These are phyloP conservation scores for Aculops lycopersici DNA, from an alignment of 1,140 invertebrate species.

Conservation along the genomic window DNA sequence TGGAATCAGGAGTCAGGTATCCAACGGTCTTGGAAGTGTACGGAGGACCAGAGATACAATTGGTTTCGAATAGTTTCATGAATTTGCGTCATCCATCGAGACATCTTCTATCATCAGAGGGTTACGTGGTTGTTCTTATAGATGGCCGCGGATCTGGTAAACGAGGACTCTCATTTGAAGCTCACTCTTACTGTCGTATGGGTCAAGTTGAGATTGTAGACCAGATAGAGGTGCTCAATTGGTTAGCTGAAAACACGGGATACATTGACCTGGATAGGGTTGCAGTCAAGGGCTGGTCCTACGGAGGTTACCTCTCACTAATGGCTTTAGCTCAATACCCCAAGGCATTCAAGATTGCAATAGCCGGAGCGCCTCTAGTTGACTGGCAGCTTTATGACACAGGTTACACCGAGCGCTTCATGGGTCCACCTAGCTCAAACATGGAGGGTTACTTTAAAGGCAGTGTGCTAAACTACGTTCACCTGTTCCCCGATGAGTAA, in stretches of 20 bases:
- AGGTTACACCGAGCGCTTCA: conserved; percentile 86
- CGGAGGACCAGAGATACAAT: conserved; percentile 82
- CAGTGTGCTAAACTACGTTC: conserved; percentile 38
- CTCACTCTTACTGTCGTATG: conserved; percentile 51
- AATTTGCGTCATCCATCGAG: conserved; percentile 53
- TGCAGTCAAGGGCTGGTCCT: conserved; percentile 92
- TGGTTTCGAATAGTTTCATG: conserved; percentile 72
- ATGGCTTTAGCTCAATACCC: conserved; percentile 20
- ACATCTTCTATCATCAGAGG: conserved; percentile 76
- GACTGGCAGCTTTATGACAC: conserved; percentile 79
- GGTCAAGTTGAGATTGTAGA: conserved; percentile 79
- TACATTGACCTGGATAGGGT: conserved; percentile 70
- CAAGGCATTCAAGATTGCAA: conserved; percentile 19
- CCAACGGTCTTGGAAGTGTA: conserved; percentile 87
- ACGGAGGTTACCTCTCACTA: conserved; percentile 29
- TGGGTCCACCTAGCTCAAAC: conserved; percentile 61
- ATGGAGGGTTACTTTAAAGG: conserved; percentile 37
- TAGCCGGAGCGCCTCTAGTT: conserved; percentile 84
- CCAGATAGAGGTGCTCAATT: conserved; percentile 51
- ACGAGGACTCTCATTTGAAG: conserved; percentile 62
- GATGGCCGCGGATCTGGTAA: conserved; percentile 80
- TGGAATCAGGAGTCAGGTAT: conserved; percentile 37
- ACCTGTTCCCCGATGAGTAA: conserved; percentile 62
- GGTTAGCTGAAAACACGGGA: conserved; percentile 42
- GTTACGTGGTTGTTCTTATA: conserved; percentile 75